Conservation (phyloP, 2,113 vertebrate genomes). For the Silurus glanis region DNA sequence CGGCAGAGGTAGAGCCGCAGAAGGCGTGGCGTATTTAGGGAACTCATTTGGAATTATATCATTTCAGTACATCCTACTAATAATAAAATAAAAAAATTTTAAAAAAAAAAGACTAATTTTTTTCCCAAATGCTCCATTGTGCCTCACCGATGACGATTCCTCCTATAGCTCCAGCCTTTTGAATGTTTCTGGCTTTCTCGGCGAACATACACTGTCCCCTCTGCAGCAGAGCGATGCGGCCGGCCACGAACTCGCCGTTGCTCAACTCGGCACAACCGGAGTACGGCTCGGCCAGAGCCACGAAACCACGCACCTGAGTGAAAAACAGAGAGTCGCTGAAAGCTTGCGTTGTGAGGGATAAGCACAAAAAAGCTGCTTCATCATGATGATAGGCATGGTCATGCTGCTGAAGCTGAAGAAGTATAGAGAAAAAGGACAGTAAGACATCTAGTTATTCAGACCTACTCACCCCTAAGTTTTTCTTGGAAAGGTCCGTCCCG, state of each 20-base stretch:
- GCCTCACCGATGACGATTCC: slow-evolving; percentile 94
- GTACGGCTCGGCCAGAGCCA: slow-evolving; percentile 90
- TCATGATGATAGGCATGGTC: no score
- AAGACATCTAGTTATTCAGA: background rate
- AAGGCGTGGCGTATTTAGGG: no score
- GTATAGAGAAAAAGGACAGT: background rate
- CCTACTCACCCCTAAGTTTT: slow-evolving; percentile 82
- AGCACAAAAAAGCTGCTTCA: background rate
- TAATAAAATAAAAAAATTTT: no score
- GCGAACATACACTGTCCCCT: slow-evolving; percentile 99
- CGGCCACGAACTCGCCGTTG: slow-evolving; percentile 84
- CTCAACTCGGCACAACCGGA: slow-evolving; percentile 89
- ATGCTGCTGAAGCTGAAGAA: background rate
- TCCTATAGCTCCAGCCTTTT: slow-evolving; percentile 92
- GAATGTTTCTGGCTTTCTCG: slow-evolving; percentile 93
- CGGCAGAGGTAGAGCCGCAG: no score
- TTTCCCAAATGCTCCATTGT: background rate
- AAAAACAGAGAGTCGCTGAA: background rate
- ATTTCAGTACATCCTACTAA: background rate
- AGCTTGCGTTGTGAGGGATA: background rate
- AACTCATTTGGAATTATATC: background rate
- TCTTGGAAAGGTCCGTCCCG: slow-evolving; percentile 91
- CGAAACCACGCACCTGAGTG: slow-evolving; percentile 87
- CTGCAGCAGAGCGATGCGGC: slow-evolving; percentile 91
- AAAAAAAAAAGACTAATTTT: background rate